Percentiles rank a stretch among this genome's conserved stretches.
Conservation (phyloP, 2,797 vertebrate genomes). For the Garrulus glandarius region DNA sequence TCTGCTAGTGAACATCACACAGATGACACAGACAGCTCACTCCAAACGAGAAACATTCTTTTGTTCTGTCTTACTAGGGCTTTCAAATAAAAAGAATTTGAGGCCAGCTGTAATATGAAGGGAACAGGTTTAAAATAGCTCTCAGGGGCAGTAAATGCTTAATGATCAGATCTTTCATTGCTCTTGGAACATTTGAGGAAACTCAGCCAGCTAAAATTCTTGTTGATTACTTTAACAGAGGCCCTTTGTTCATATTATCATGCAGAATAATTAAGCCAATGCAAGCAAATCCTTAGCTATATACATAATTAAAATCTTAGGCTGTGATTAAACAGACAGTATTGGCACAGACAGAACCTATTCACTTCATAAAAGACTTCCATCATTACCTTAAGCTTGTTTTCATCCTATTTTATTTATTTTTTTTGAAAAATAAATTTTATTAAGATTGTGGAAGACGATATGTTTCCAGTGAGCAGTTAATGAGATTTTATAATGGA, state of each 20-base stretch:
- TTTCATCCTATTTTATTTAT: background rate
- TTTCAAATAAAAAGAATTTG: slow-evolving; percentile 64
- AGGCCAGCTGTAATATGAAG: slow-evolving; percentile 66
- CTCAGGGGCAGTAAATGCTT: slow-evolving; percentile 63
- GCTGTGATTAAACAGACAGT: background rate
- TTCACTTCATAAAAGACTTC: background rate
- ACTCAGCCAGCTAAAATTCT: slow-evolving; percentile 63
- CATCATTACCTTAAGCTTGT: background rate
- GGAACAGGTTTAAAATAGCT: slow-evolving; percentile 71
- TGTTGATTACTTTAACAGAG: slow-evolving; percentile 70
- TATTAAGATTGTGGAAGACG: background rate
- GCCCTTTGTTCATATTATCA: slow-evolving; percentile 73
- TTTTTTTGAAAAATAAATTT: background rate
- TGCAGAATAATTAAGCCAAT: slow-evolving; percentile 70
- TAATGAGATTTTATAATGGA: background rate
- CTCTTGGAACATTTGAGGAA: slow-evolving; percentile 58
- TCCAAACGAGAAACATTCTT: slow-evolving; percentile 61
- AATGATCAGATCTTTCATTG: slow-evolving; percentile 72
- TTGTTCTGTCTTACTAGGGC: slow-evolving; percentile 55
- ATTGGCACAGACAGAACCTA: slow-evolving; percentile 21
- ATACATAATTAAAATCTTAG: slow-evolving; percentile 69
- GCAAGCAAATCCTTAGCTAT: slow-evolving; percentile 46
- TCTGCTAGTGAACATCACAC: slow-evolving; percentile 54
- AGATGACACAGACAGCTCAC: slow-evolving; percentile 58
- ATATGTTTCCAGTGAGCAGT: background rate